phyloP scores from a whole-genome alignment of 1,140 invertebrate genomes.

The Antheraea mylitta region DNA sequence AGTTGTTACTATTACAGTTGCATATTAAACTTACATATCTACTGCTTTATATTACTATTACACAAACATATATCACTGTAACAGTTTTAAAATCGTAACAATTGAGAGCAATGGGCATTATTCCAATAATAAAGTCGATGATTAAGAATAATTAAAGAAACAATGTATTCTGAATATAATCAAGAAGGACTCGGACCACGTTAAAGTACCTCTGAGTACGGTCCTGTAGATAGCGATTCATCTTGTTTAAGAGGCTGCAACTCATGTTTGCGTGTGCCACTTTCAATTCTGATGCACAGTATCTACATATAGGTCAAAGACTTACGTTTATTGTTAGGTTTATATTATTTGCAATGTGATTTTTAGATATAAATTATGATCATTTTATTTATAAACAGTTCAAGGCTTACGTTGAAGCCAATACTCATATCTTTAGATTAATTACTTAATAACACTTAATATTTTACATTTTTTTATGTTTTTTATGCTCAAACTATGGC shows the following conservation, averaged over 20 bases:
- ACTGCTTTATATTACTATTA: no score
- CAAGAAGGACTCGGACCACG: not conserved
- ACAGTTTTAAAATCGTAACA: no score
- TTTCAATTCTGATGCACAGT: constrained; percentile 35
- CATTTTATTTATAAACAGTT: not conserved
- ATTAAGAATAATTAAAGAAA: not conserved
- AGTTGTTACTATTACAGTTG: no score
- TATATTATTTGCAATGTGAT: not conserved
- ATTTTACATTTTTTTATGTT: no score
- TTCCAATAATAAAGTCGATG: no score
- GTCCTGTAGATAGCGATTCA: constrained; percentile 33
- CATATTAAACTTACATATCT: no score
- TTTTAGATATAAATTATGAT: not conserved
- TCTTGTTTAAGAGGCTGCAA: constrained; percentile 48
- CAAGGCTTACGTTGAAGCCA: not conserved
- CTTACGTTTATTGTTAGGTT: constrained; percentile 52
- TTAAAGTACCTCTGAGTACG: not conserved
- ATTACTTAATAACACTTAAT: no score
- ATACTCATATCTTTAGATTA: not conserved
- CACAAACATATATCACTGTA: no score
- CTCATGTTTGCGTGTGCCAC: constrained; percentile 45
- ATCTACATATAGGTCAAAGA: constrained; percentile 53
- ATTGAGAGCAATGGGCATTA: no score
- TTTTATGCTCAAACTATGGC: no score
- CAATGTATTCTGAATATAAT: not conserved